phyloP scores from a whole-genome alignment of 2,113 vertebrate species.

The Sigmodon hispidus region DNA sequence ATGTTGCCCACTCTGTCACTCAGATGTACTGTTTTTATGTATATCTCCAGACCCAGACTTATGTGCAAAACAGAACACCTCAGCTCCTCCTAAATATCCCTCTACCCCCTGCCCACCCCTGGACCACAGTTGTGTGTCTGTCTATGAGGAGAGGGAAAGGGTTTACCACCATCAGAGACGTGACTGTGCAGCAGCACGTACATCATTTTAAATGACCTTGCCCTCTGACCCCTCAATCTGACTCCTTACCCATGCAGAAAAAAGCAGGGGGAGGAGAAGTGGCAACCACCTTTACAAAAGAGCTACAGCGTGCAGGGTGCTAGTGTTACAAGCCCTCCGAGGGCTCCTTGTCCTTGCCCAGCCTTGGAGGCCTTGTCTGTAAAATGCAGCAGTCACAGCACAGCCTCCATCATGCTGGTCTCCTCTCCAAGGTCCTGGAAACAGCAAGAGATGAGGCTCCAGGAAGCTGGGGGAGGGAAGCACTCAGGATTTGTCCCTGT shows the following conservation, averaged over 20 bases:
- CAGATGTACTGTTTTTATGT: no score
- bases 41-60: background rate
- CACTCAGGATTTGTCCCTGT: background rate
- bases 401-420: background rate
- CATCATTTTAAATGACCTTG: background rate
- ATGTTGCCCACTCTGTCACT: no score
- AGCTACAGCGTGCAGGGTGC: background rate
- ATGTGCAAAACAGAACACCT: background rate
- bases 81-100: background rate
- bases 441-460: background rate
- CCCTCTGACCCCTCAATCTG: background rate
- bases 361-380: background rate
- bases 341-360: background rate
- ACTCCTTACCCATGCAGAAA: background rate
- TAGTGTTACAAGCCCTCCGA: background rate
- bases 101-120: background rate
- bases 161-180: background rate
- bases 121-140: background rate
- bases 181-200: background rate
- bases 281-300: background rate
- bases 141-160: background rate
- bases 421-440: background rate
- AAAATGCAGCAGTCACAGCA: background rate
- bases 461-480: fast-evolving
- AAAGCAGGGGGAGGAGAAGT: background rate